Percentiles rank a stretch among this genome's conserved stretches.
Conservation (phyloP, 2,113 vertebrate genomes). For the Melanocharis versteri region DNA sequence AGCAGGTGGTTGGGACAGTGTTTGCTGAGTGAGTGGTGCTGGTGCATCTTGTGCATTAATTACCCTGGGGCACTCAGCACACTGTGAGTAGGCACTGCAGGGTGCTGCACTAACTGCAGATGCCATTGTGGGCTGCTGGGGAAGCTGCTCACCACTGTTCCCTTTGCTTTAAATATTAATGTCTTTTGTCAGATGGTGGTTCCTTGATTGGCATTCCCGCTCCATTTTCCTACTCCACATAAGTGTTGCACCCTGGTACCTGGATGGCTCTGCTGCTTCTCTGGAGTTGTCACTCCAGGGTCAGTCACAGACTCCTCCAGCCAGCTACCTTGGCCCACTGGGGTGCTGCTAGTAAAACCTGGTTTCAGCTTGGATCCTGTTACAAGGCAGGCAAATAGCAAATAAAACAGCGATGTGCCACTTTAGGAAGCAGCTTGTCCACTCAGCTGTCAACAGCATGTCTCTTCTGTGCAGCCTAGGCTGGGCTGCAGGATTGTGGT, state of each 20-base stretch:
- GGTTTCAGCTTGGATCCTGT: not conserved
- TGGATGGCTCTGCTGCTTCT: not conserved
- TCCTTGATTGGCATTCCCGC: not conserved
- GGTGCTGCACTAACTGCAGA: not conserved
- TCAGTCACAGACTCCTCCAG: not conserved
- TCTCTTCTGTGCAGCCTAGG: not conserved
- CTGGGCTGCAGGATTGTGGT: not conserved
- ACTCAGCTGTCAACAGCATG: not conserved
- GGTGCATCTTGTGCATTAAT: not conserved
- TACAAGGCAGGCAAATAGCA: not conserved
- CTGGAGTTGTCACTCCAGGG: rapidly evolving
- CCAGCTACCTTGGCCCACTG: not conserved
- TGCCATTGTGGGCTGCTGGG: not conserved
- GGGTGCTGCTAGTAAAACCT: not conserved
- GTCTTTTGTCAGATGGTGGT: not conserved
- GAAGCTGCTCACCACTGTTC: not conserved
- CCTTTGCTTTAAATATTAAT: not conserved
- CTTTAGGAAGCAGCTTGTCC: not conserved
- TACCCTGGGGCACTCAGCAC: not conserved
- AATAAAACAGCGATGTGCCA: rapidly evolving
- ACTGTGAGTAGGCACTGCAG: not conserved
- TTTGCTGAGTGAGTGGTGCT: not conserved
- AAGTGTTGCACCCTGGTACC: not conserved
- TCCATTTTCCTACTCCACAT: not conserved
- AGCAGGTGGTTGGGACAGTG: not conserved